Conservation (phyloP, 2,888 invertebrate genomes). For the Merodon equestris region DNA sequence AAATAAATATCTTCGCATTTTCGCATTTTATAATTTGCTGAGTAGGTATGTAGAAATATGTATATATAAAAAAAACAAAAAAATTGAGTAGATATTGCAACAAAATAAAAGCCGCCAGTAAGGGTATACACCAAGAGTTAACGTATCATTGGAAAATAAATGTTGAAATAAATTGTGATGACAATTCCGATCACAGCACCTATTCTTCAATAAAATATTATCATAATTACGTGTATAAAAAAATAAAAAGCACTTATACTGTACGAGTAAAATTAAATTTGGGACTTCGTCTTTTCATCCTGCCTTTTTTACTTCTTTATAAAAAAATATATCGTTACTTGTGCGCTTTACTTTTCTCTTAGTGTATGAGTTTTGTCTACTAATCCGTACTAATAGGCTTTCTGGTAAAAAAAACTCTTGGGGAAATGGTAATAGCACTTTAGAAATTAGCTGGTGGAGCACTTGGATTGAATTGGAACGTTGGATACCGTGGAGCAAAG, state of each 20-base stretch:
- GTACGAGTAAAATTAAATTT: conserved; percentile 23
- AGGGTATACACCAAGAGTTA: conserved; percentile 14
- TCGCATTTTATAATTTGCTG: too few species aligned
- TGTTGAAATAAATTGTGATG: conserved; percentile 55
- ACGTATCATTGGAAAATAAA: conserved; percentile 25
- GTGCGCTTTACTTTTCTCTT: conserved; percentile 42
- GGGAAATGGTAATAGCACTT: conserved; percentile 48
- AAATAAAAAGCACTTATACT: conserved; percentile 41
- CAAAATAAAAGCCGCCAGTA: too few species aligned
- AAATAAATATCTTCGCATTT: not conserved
- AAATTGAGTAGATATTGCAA: conserved; percentile 38
- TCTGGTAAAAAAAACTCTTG: conserved; percentile 10
- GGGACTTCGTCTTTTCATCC: conserved; percentile 37
- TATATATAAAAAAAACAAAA: conserved; percentile 20
- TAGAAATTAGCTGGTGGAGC: conserved; percentile 78
- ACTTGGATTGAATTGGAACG: conserved; percentile 81
- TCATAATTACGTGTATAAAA: conserved; percentile 19
- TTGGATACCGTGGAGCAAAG: conserved; percentile 83
- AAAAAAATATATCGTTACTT: conserved; percentile 39
- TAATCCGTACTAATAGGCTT: not conserved
- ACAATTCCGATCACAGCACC: conserved; percentile 65
- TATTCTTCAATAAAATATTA: conserved; percentile 36
- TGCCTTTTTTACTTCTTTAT: conserved; percentile 29
- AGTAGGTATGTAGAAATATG: too few species aligned
- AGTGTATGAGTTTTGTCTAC: conserved; percentile 11